phyloP scores from a whole-genome alignment of 1,140 invertebrate species.

The Temnothorax nylanderi region DNA sequence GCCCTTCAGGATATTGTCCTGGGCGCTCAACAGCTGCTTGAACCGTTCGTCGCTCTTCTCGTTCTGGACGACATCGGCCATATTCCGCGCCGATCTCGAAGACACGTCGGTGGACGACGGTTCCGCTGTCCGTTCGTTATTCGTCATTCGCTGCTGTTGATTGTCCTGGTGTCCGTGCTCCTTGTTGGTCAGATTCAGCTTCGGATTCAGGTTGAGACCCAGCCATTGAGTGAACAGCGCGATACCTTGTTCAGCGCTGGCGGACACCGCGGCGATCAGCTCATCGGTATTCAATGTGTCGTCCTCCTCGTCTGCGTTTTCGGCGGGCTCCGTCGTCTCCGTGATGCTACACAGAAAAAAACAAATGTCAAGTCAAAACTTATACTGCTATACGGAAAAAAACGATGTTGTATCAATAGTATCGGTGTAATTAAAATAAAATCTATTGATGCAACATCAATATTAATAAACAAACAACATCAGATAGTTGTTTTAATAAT shows the following conservation, averaged over 20 bases:
- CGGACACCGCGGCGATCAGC: constrained; percentile 85
- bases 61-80: constrained; percentile 58
- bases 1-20: constrained; percentile 82
- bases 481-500: no score
- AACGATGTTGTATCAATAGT: no score
- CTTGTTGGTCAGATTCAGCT: constrained; percentile 76
- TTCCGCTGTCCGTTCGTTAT: not conserved
- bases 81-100: constrained; percentile 70
- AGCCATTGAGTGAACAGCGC: constrained; percentile 85
- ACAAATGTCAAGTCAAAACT: no score
- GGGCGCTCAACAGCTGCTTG: constrained; percentile 82
- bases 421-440: no score
- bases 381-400: no score
- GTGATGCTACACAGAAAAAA: constrained; percentile 30
- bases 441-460: no score
- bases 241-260: constrained; percentile 86
- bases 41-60: constrained; percentile 83
- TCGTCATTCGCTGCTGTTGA: constrained; percentile 33
- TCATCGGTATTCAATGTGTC: constrained; percentile 83
- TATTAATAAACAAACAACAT: no score
- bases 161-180: constrained; percentile 51
- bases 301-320: constrained; percentile 78
- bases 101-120: not conserved
- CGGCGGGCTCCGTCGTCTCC: constrained; percentile 73
- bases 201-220: constrained; percentile 81